Conservation (phyloP, 2,888 invertebrate species). For the Lepidonotus clava region DNA sequence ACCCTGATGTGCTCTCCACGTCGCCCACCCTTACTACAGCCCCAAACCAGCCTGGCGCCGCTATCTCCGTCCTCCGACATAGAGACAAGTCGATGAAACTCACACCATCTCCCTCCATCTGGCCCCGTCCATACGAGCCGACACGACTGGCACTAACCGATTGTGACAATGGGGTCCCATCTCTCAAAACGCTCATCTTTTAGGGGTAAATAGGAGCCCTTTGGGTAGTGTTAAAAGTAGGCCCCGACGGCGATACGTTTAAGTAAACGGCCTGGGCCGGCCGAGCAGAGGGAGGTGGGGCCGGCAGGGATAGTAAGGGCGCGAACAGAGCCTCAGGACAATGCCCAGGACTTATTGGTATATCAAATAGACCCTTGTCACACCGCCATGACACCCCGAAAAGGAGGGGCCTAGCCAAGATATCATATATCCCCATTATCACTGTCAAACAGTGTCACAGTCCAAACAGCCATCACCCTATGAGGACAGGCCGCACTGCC, state of each 20-base stretch:
- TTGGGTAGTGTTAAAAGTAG: background rate
- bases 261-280: background rate
- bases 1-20: background rate
- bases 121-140: background rate
- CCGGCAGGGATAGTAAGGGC: background rate
- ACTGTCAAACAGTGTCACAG: too few species aligned
- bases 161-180: background rate
- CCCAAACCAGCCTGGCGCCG: background rate
- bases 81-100: background rate
- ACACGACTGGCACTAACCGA: background rate
- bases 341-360: background rate
- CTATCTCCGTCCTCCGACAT: background rate
- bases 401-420: background rate
- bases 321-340: background rate
- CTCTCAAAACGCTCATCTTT: background rate
- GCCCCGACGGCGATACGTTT: background rate
- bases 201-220: background rate
- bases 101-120: background rate
- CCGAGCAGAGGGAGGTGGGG: background rate
- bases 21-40: background rate
- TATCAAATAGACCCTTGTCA: conserved; percentile 17
- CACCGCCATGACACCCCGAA: background rate
- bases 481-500: too few species aligned
- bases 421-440: background rate
- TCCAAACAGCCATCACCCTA: too few species aligned